A percentile compares a stretch with the other conserved stretches of the same genome.
phyloP scores from a whole-genome alignment of 2,797 vertebrate species.

The Xerus rutilus region DNA sequence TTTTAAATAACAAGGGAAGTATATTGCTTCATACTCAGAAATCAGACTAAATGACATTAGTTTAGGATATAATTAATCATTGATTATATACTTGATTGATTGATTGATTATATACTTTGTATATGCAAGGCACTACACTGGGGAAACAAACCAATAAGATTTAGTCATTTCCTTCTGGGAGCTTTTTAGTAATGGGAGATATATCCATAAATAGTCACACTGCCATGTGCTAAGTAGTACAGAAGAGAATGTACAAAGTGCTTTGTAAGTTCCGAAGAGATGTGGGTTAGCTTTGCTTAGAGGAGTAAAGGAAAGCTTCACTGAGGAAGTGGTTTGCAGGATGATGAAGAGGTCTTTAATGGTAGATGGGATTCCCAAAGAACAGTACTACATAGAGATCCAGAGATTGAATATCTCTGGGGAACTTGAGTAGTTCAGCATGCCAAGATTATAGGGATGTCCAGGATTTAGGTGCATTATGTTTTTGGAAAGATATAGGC shows the following conservation, averaged over 20 bases:
- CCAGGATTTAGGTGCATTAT: not conserved
- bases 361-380: not conserved
- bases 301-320: constrained; percentile 33
- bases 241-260: constrained; percentile 11
- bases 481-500: constrained; percentile 25
- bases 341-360: constrained; percentile 39
- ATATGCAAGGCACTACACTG: not conserved
- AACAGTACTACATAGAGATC: not conserved
- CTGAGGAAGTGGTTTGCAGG: not conserved
- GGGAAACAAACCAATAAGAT: constrained; percentile 33
- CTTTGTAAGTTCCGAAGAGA: constrained; percentile 24
- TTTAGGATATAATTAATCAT: constrained; percentile 42
- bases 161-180: constrained; percentile 38
- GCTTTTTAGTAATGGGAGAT: constrained; percentile 21
- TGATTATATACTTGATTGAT: not conserved
- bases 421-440: constrained; percentile 31
- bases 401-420: constrained; percentile 45
- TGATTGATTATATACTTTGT: not conserved
- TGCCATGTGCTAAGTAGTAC: constrained; percentile 39
- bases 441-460: not conserved
- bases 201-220: not conserved
- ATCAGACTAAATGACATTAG: not conserved
- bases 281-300: constrained; percentile 14
- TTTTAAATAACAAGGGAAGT: constrained; percentile 57
- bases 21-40: constrained; percentile 64